Evolutionary conservation across 2,888 invertebrate genomes (phyloP).

Genomic region (Parnassius smintheus): DNA sequence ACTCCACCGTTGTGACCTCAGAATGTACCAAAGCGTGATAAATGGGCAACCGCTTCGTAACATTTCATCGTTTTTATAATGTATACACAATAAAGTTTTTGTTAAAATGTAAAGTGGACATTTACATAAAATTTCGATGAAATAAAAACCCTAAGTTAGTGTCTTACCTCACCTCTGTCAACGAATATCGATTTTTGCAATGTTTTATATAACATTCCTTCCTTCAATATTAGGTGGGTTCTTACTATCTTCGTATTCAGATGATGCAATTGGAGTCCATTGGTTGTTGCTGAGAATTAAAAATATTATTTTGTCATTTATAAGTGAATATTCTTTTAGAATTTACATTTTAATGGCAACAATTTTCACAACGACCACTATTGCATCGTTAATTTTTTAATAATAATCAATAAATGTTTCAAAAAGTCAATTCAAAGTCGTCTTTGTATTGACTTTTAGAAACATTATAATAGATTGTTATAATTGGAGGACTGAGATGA

Average conservation of each 20-base stretch:
- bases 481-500: too few relatives aligned
- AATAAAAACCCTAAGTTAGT: constrained; percentile 19
- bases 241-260: not conserved
- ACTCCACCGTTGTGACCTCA: constrained; percentile 16
- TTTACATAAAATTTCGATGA: constrained; percentile 10
- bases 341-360: too few relatives aligned
- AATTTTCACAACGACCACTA: too few relatives aligned
- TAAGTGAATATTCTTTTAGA: too few relatives aligned
- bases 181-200: constrained; percentile 10
- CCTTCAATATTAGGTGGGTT: constrained; percentile 2
- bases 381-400: too few relatives aligned
- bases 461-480: too few relatives aligned
- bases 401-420: too few relatives aligned
- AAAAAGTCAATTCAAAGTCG: too few relatives aligned
- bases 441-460: too few relatives aligned
- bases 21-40: constrained; percentile 24
- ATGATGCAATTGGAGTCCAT: not conserved
- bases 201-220: constrained; percentile 10
- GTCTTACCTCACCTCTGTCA: constrained; percentile 3
- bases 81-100: constrained; percentile 10
- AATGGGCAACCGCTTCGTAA: constrained; percentile 5
- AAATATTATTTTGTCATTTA: too few relatives aligned
- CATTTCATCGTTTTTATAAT: constrained; percentile 14
- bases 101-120: constrained; percentile 5
- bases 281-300: too few relatives aligned